Base-by-base conservation (phyloP, 2,797 vertebrate genomes). In the Ctenopoma multispine region DNA sequence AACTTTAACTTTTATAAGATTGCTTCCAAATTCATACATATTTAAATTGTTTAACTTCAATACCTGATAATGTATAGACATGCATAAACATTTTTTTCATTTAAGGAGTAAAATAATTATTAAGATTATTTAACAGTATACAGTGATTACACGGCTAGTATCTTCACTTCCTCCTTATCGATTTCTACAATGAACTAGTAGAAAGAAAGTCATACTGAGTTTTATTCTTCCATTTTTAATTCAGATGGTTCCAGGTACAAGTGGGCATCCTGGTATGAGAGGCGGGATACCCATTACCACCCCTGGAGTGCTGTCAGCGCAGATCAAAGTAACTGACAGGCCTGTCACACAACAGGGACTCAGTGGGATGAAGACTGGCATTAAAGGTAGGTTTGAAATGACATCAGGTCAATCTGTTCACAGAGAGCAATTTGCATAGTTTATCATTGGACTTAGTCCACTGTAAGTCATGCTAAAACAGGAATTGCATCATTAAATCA, bases 311-410 rank as follows among this genome's bases (percentile, higher is more conserved):
- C 91, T 99, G 1, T 94, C 96, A 11, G 96, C 97, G 66, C 96
- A 96, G 55, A 98, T 99, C 83, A 97, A 95, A 94, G 96, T 99
- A 83, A 92, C 96, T 0, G 97, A 99, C 81, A 95, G 97, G 68
- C 98, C 97, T 15, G 96, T 99, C 70, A 99, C 98, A 72, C 98
- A 99, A 0, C 97, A 99, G 83, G 98, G 97, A 8, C 95, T 99
- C 77, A 99, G 96, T 81, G 97, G 97, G 78, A 98, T 99, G 96
- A 98, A 98, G 92, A 99, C 96, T 4, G 95, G 95, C 44, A 84
- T 96, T 80, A 99, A 97, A 96, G 97, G 98, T 98, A 12, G 0
- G 21, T 57, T 24, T 36, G 5, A 56, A 40, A 27, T 20, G 9
- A 21, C n/a, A 13, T 10, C 31, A 63, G 17, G 11, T 2, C 11